These are phyloP conservation scores for Agonopterix alstromeriana DNA, from an alignment of 2,888 invertebrate species.

Conservation along the genomic window DNA sequence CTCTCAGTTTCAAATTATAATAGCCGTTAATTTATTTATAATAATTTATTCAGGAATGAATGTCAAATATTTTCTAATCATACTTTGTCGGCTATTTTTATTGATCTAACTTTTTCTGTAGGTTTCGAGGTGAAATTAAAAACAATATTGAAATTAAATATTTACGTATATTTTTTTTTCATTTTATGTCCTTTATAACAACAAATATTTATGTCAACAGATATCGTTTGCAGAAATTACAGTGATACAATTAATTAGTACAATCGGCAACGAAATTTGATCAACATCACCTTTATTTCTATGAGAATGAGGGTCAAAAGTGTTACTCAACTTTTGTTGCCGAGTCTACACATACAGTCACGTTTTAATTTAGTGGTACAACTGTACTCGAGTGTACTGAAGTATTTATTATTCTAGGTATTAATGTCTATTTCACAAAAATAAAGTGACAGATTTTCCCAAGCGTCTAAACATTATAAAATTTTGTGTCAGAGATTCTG, in stretches of 20 bases:
- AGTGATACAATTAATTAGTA: constrained; percentile 26
- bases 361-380: constrained; percentile 1
- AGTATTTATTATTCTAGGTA: constrained; percentile 1
- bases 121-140: constrained; percentile 20
- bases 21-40: too few relatives aligned
- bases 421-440: constrained; percentile 20
- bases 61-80: too few relatives aligned
- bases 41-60: too few relatives aligned
- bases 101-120: too few relatives aligned
- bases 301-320: too few relatives aligned
- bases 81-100: too few relatives aligned
- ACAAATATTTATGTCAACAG: constrained; percentile 59
- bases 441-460: constrained; percentile 39
- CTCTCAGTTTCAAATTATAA: too few relatives aligned
- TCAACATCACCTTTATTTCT: too few relatives aligned
- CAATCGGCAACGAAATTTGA: neutral
- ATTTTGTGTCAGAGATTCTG: constrained; percentile 43
- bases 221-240: constrained; percentile 47
- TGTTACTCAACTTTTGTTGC: too few relatives aligned
- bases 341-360: neutral
- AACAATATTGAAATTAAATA: constrained; percentile 63
- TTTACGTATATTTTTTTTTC: constrained; percentile 73
- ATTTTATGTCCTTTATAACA: constrained; percentile 67
- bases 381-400: neutral
- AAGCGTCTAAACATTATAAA: constrained; percentile 45